These are phyloP conservation scores for Aphrophora alni DNA, from an alignment of 2,888 invertebrate species.

Conservation along the genomic window DNA sequence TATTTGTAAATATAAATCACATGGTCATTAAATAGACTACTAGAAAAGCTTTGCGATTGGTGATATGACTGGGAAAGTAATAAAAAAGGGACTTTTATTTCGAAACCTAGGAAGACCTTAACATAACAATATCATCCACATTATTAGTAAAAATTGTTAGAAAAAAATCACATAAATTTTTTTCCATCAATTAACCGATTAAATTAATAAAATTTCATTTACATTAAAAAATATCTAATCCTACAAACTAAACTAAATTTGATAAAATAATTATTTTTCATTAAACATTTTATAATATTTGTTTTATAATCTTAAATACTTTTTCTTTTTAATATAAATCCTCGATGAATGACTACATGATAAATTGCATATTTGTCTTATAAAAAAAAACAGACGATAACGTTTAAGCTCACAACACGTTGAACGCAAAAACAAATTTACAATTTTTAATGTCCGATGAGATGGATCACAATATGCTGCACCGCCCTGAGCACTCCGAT, in stretches of 20 bases:
- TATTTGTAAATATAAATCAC: conserved; percentile 38
- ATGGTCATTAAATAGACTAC: conserved; percentile 38
- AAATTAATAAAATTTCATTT: background rate
- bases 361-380: conserved; percentile 33
- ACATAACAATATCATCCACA: conserved; percentile 31
- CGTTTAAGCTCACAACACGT: conserved; percentile 35
- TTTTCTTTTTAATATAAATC: conserved; percentile 35
- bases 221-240: background rate
- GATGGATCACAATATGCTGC: conserved; percentile 37
- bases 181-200: background rate
- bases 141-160: background rate
- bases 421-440: conserved; percentile 36
- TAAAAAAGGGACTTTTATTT: conserved; percentile 30
- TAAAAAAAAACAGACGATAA: conserved; percentile 29
- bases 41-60: conserved; percentile 36
- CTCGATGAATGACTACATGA: conserved; percentile 38
- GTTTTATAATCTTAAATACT: conserved; percentile 30
- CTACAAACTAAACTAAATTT: conserved; percentile 7
- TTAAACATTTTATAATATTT: conserved; percentile 23
- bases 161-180: background rate
- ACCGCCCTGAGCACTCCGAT: conserved; percentile 42
- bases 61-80: conserved; percentile 35
- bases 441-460: conserved; percentile 28
- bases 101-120: conserved; percentile 25
- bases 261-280: conserved; percentile 12